Percentiles rank a stretch among this genome's conserved stretches.
Evolutionary conservation across 2,888 invertebrate genomes (phyloP).

Genomic region (Gortyna flavago): DNA sequence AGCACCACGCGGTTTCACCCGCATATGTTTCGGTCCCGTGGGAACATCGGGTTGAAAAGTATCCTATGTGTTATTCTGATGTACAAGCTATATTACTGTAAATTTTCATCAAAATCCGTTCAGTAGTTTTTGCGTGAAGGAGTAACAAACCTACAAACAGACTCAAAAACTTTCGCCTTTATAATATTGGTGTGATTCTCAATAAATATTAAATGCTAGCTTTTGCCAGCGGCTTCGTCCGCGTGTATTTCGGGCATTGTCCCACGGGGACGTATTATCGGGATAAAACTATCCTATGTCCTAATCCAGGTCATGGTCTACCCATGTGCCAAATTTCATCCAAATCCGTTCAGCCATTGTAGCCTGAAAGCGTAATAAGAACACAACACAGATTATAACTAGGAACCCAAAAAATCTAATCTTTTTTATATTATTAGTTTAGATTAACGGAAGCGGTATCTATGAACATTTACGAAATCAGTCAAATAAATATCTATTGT

Average conservation of each 20-base stretch:
- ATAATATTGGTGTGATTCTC: too few species aligned
- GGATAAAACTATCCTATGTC: neutral
- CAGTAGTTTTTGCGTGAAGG: too few species aligned
- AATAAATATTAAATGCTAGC: neutral
- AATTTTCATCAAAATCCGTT: too few species aligned
- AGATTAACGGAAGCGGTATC: constrained; percentile 11
- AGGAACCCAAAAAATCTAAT: neutral
- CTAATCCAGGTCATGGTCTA: neutral
- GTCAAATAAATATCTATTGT: constrained; percentile 2
- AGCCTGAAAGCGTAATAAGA: too few species aligned
- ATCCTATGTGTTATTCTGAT: too few species aligned
- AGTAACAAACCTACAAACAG: too few species aligned
- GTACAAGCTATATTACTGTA: too few species aligned
- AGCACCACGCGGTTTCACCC: too few species aligned
- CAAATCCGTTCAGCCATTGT: neutral
- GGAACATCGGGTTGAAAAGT: too few species aligned
- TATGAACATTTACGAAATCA: neutral
- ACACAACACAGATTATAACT: too few species aligned
- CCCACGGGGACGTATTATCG: neutral
- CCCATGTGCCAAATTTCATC: neutral
- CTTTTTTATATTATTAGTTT: neutral
- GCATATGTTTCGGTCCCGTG: too few species aligned
- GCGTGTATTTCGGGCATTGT: neutral
- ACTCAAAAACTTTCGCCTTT: too few species aligned
- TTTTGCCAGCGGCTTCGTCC: neutral